Base-by-base conservation (phyloP, 1,140 invertebrate genomes). In the Drosophila nigrodunni region DNA sequence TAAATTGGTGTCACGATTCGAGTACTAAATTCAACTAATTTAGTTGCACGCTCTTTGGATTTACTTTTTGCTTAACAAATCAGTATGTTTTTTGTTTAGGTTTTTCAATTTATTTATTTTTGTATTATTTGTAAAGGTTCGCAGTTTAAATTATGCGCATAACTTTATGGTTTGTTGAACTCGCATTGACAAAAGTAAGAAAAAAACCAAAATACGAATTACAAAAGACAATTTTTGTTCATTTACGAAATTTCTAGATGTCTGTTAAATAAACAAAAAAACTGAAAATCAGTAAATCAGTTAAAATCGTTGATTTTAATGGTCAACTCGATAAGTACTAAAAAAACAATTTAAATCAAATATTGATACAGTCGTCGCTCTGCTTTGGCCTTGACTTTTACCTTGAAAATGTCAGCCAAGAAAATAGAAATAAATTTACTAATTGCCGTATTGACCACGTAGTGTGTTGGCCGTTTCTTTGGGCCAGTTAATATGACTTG, bases 151-250 rank as follows among this genome's bases (percentile, higher is more conserved):
- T 57, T 80, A 87, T 87, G 82, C 80, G 77, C 82, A 87, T 83
- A 82, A 74, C 66, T 88, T 83, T 52, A 71, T 79, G 77, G 82
- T 69, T 66, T 88, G 83, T 80, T 87, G 83, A 87, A 87, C 82
- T 79, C 60, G 49, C 2, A 30, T 43, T 39, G 41, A 47, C 71
- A 62, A 74, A 30, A 62, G 62, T 41, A 54, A 74, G 70, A 80
- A 76, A 55, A 64, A 71, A 41, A 15, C 46, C 73, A 52, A 74
- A 69, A 52, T 0, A 9, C 30, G 59, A 52, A 50, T 70, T 61
- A 54, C 57, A 55, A 55, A 55, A 46, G 9, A 39, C 41, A 46
- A 30, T 18, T 9, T 18, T 18, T 8, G 21, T 21, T 50, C 13
- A 39, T 39, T 41, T 47, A 49, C 21, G 44, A 68, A 50, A 60